phyloP scores from a whole-genome alignment of 2,797 vertebrate species.

The Craterocephalus amniculus region DNA sequence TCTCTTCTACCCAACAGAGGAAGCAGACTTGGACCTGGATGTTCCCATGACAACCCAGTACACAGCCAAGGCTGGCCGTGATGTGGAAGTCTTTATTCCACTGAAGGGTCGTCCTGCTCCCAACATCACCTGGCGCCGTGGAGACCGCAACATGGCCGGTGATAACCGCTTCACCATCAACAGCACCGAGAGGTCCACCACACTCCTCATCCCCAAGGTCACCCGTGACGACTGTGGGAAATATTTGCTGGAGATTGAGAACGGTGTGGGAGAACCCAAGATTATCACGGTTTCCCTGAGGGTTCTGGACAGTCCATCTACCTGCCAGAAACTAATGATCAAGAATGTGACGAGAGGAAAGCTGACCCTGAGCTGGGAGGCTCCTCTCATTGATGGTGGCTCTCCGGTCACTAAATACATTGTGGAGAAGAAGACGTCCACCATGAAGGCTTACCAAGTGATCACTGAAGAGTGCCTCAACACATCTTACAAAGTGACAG shows the following conservation, averaged over 20 bases:
- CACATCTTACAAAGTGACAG: slow-evolving; percentile 89
- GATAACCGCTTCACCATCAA: slow-evolving; percentile 91
- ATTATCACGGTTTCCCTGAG: slow-evolving; percentile 91
- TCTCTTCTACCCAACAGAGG: slow-evolving; percentile 85
- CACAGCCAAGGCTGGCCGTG: slow-evolving; percentile 90
- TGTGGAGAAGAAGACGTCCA: slow-evolving; percentile 95
- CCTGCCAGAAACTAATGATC: slow-evolving; percentile 92
- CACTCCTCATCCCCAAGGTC: slow-evolving; percentile 90
- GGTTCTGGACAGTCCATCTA: slow-evolving; percentile 93
- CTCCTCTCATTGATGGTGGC: slow-evolving; percentile 93
- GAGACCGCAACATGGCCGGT: slow-evolving; percentile 89
- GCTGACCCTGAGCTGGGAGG: slow-evolving; percentile 94
- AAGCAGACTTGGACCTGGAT: slow-evolving; percentile 94
- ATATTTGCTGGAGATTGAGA: slow-evolving; percentile 96
- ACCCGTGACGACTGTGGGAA: slow-evolving; percentile 95
- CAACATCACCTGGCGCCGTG: slow-evolving; percentile 93
- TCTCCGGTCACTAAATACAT: slow-evolving; percentile 94
- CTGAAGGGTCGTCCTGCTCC: slow-evolving; percentile 95
- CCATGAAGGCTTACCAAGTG: slow-evolving; percentile 92
- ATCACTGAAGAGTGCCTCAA: slow-evolving; percentile 90
- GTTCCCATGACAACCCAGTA: slow-evolving; percentile 93
- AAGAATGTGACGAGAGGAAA: slow-evolving; percentile 94
- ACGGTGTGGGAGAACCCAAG: slow-evolving; percentile 94
- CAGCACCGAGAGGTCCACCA: slow-evolving; percentile 91
- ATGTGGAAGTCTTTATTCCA: slow-evolving; percentile 91